A percentile compares a stretch with the other conserved stretches of the same genome.
Conservation (phyloP, 2,888 invertebrate species). For the Drosophila rubida region DNA sequence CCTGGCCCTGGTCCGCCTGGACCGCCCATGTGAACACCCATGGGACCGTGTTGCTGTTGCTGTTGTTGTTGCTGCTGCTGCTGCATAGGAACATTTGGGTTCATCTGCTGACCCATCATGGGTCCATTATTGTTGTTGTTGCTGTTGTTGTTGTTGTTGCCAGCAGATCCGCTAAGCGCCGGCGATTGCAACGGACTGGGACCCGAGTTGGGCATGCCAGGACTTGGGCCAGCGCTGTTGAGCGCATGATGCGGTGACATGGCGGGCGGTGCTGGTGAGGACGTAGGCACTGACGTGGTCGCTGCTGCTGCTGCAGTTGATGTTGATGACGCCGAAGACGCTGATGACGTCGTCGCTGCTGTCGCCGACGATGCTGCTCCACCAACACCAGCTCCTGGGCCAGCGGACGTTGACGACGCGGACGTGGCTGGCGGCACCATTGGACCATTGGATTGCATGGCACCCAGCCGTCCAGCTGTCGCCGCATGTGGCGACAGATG, state of each 20-base stretch:
- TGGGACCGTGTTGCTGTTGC: slow-evolving; percentile 69
- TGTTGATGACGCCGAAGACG: slow-evolving; percentile 48
- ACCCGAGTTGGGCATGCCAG: slow-evolving; percentile 73
- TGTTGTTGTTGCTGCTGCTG: slow-evolving; percentile 59
- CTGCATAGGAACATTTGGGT: slow-evolving; percentile 85
- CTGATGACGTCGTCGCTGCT: slow-evolving; percentile 60
- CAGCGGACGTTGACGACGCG: slow-evolving; percentile 61
- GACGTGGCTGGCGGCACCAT: slow-evolving; percentile 83
- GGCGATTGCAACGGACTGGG: slow-evolving; percentile 82
- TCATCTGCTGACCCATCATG: slow-evolving; percentile 83
- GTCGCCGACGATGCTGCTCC: slow-evolving; percentile 78
- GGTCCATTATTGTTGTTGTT: slow-evolving; percentile 75
- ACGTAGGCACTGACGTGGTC: slow-evolving; percentile 82
- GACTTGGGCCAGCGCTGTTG: slow-evolving; percentile 78
- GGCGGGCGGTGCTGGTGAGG: slow-evolving; percentile 85
- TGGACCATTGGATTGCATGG: slow-evolving; percentile 85
- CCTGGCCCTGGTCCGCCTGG: slow-evolving; percentile 64
- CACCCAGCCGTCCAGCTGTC: slow-evolving; percentile 71
- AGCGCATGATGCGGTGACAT: slow-evolving; percentile 85
- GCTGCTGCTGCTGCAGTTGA: slow-evolving; percentile 63
- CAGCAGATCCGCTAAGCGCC: slow-evolving; percentile 55
- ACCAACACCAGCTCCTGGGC: slow-evolving; percentile 6
- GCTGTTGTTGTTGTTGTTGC: slow-evolving; percentile 50
- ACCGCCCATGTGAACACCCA: slow-evolving; percentile 82
- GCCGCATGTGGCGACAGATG: slow-evolving; percentile 81